Percentiles rank a stretch among this genome's conserved stretches.
phyloP scores from a whole-genome alignment of 2,113 vertebrate species.

The Hepsetus odoe region DNA sequence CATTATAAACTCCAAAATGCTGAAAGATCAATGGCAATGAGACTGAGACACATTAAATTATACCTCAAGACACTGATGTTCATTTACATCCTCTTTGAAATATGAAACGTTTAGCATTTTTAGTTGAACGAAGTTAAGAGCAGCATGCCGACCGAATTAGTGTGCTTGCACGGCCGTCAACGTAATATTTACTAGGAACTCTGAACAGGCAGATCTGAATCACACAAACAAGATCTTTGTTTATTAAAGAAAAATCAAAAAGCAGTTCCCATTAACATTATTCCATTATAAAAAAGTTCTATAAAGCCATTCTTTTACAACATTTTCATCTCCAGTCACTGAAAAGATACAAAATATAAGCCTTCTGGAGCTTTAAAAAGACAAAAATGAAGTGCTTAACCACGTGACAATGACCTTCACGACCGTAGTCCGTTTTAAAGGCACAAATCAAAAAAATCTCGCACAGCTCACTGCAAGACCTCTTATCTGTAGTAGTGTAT shows the following conservation, averaged over 20 bases:
- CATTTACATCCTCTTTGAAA: not conserved
- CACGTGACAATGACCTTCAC: conserved; percentile 11
- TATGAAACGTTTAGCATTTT: not conserved
- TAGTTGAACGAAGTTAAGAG: not conserved
- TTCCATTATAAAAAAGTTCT: conserved; percentile 20
- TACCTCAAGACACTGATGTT: not conserved
- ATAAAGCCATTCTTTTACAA: not conserved
- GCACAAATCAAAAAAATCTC: not conserved
- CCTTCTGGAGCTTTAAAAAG: not conserved
- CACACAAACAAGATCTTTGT: too few relatives aligned
- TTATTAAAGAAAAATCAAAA: not conserved
- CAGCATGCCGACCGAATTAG: conserved; percentile 8
- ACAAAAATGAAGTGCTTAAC: not conserved
- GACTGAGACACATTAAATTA: not conserved
- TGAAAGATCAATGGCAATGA: not conserved
- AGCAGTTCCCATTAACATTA: not conserved
- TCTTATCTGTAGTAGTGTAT: not conserved
- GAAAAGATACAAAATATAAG: not conserved
- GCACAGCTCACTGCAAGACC: not conserved
- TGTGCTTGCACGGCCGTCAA: conserved; percentile 1
- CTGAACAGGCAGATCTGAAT: not conserved
- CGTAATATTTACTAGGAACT: too few relatives aligned
- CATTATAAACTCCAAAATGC: not conserved
- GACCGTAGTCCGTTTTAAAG: not conserved
- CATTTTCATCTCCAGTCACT: not conserved